Base-by-base conservation (phyloP, 2,888 invertebrate genomes). In the Drosophila maculinotata region DNA sequence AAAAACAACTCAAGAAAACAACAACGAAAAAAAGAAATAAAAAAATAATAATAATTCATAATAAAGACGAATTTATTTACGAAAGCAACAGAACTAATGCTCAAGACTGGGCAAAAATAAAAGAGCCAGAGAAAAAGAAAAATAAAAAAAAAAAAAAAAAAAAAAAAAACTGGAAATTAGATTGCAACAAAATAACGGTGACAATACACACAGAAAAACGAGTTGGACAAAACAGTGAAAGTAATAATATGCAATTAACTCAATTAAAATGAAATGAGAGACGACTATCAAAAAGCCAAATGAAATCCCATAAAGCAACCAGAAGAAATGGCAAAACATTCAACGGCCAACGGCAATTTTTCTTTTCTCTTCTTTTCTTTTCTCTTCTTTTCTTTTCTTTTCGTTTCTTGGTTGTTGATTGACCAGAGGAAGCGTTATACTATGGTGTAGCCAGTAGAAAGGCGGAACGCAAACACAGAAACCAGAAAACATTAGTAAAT, bases 171-270 rank as follows among this genome's bases (percentile, higher is more conserved):
- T 23, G 12, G 7, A 49, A 73, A 56, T 17, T 33, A 49, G 33
- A 52, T 45, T 9, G 12, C 23, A 48, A 14, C 23, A 35, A 42
- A 35, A 38, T 57, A 62, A 67, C 76, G 52, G 62, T 73, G 62
- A 72, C 57, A 59, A 35, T 28, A 31, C 12, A 10, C 28, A 9
- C 14, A 9, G 17, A 25, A 51, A 35, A 35, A 44, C 36, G 39
- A 33, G n/a, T 25, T 36, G 58, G 12, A 59, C 36, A 31, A 58
- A 57, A 25, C 45, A 86, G 84, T 80, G 87, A 81, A 87, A 81
- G 85, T 80, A 76, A 56, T 76, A 66, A 60, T 58, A 66, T 67
- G 80, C 64, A 73, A 78, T 78, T 78, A 78, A 73, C 76, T 66
- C 66, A 68, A 83, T 80, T 75, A 77, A 69, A 75, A 62, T 48